Conservation (phyloP, 1,140 invertebrate genomes). For the Hycleus phaleratus region DNA sequence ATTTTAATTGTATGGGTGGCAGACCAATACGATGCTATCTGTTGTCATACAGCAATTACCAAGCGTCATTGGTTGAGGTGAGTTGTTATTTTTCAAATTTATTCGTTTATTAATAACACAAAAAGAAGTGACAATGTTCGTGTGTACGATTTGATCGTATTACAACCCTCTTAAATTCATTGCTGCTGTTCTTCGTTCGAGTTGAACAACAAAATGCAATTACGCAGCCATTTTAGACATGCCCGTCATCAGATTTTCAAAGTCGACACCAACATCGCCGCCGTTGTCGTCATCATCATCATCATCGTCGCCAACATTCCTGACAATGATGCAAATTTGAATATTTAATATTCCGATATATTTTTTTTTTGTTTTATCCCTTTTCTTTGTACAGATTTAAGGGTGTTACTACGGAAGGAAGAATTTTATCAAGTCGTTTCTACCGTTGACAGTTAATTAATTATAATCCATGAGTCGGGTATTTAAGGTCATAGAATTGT, state of each 20-base stretch:
- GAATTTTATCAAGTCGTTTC: neutral
- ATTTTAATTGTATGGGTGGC: constrained; percentile 98
- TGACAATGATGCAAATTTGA: constrained; percentile 1
- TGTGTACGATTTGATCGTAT: no score
- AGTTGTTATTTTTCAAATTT: constrained; percentile 33
- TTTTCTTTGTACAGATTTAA: no score
- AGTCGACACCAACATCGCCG: no score
- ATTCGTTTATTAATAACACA: no score
- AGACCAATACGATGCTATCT: constrained; percentile 98
- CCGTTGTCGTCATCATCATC: no score
- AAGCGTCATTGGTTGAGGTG: constrained; percentile 93
- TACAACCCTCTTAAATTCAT: no score
- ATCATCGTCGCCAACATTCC: no score
- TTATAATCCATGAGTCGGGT: neutral
- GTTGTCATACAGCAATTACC: constrained; percentile 91
- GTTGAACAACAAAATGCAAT: constrained; percentile 6
- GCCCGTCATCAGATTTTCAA: constrained; percentile 2
- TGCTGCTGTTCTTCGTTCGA: neutral
- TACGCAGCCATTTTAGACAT: constrained; percentile 1
- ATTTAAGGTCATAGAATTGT: no score
- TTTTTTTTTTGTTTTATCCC: no score
- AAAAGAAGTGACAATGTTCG: no score
- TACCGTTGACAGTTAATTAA: neutral
- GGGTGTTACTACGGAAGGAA: no score
- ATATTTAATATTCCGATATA: neutral